Evolutionary conservation across 2,113 vertebrate species (phyloP), one percentile per base, ranked within the genome.

Genomic region (Mirounga angustirostris): DNA sequence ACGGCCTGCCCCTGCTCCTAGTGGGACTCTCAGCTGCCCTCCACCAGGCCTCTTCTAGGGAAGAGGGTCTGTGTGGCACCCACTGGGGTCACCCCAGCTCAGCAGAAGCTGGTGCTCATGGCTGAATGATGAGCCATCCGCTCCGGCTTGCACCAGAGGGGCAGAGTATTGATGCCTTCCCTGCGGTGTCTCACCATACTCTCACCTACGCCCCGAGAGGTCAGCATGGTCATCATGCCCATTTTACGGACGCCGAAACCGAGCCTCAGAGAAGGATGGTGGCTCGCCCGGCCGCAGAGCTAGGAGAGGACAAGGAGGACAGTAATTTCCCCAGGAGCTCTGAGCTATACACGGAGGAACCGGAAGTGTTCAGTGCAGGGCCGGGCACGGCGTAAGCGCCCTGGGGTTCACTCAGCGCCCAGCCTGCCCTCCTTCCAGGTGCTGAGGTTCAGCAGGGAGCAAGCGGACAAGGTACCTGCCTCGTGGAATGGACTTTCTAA

Each of bases 221-320:
- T 7, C 2, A 0, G 0, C 13, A 7, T 1, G 2, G 73, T 18
- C 0, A 1, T 3, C 1, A 16, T 0, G 10, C n/a, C 28, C 11
- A 5, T 28, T 52, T 56, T 24, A 26, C 52, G 80, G 83, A 79
- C 0, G 33, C 26, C 28, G 76, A 63, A 61, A 56, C 43, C 0
- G 7, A 78, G 43, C 58, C 59, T 56, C 2, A 1, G 52, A 76
- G 83, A 40, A 56, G 69, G 61, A 10, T 0, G 46, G 40, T 0
- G 1, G 16, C 24, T 13, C 4, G 28, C 15, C 12, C 18, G 0
- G 88, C 16, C 24, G 1, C 7, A 30, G 79, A 11, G 65, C 30
- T 1, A 7, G 28, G 58, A 21, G 21, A 14, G 63, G 16, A 67
- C 7, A 9, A n/a, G n/a, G 28, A 3, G 9, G 33, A 26, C 0